Conservation (phyloP, 1,140 invertebrate species). For the Procambarus virginalis region DNA sequence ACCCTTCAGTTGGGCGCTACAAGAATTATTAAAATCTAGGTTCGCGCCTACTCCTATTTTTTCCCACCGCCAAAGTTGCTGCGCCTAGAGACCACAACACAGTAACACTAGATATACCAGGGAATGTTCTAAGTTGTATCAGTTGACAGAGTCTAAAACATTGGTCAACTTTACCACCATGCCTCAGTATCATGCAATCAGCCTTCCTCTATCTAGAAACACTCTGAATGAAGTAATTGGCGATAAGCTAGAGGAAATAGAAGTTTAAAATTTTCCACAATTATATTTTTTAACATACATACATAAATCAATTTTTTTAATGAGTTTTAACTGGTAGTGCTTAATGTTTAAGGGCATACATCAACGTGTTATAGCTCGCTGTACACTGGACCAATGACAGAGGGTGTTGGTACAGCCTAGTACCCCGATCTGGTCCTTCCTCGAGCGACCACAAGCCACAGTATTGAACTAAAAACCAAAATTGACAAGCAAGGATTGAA, state of each 20-base stretch:
- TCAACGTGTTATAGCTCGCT: constrained; percentile 14
- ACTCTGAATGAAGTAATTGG: constrained; percentile 45
- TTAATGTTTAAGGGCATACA: constrained; percentile 47
- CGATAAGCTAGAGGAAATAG: constrained; percentile 53
- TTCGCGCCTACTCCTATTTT: constrained; percentile 31
- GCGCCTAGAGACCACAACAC: constrained; percentile 25
- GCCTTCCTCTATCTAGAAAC: constrained; percentile 38
- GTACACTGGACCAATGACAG: constrained; percentile 20
- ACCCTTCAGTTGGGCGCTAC: constrained; percentile 6
- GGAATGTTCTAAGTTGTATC: constrained; percentile 16
- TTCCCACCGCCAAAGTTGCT: constrained; percentile 32
- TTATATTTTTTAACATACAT: constrained; percentile 67
- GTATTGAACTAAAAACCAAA: neutral
- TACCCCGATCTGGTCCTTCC: neutral
- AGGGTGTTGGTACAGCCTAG: constrained; percentile 26
- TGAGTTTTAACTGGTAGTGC: constrained; percentile 33
- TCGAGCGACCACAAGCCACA: constrained; percentile 10
- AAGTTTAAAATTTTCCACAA: constrained; percentile 51
- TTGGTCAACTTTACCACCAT: constrained; percentile 57
- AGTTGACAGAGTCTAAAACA: constrained; percentile 18
- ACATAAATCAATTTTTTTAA: constrained; percentile 57
- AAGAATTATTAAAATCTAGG: neutral
- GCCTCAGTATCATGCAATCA: constrained; percentile 39
- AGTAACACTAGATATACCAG: constrained; percentile 18
- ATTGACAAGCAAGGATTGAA: neutral